Evolutionary conservation across 2,888 invertebrate species (phyloP).

Genomic region (Synergus laeviventris): DNA sequence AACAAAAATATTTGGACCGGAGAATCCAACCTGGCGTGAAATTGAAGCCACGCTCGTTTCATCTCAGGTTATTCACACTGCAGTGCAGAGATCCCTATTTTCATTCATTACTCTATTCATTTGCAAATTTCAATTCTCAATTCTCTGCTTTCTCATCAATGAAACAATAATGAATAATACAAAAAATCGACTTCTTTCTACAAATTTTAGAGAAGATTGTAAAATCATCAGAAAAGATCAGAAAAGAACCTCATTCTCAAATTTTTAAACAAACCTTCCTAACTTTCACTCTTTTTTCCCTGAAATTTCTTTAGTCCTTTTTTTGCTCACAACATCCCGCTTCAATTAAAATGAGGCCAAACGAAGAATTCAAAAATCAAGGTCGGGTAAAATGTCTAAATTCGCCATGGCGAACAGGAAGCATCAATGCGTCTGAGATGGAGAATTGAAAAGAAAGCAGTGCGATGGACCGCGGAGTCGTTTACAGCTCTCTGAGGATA

Average conservation of each 20-base stretch:
- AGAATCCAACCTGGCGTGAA: constrained; percentile 60
- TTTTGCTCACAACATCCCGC: not conserved
- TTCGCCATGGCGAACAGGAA: constrained; percentile 25
- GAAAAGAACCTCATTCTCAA: not conserved
- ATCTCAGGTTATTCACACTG: constrained; percentile 25
- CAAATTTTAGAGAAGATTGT: not conserved
- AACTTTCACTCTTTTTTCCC: not conserved
- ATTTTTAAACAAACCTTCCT: not conserved
- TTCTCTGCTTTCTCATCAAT: not conserved
- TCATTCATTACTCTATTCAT: not conserved
- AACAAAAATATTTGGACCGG: constrained; percentile 54
- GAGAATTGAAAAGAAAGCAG: constrained; percentile 35
- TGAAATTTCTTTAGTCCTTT: not conserved
- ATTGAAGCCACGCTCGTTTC: constrained; percentile 48
- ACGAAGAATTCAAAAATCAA: constrained; percentile 5
- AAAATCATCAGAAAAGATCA: not conserved
- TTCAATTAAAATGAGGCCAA: constrained; percentile 13
- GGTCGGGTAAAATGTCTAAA: constrained; percentile 25
- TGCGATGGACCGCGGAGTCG: constrained; percentile 31
- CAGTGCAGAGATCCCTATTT: not conserved
- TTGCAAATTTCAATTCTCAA: not conserved
- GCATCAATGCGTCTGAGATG: constrained; percentile 7
- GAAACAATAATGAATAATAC: not conserved
- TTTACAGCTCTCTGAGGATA: constrained; percentile 43
- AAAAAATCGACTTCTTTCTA: not conserved